A percentile compares a stretch with the other conserved stretches of the same genome.
Evolutionary conservation across 2,888 invertebrate genomes (phyloP).

Genomic region (Acleris holmiana): DNA sequence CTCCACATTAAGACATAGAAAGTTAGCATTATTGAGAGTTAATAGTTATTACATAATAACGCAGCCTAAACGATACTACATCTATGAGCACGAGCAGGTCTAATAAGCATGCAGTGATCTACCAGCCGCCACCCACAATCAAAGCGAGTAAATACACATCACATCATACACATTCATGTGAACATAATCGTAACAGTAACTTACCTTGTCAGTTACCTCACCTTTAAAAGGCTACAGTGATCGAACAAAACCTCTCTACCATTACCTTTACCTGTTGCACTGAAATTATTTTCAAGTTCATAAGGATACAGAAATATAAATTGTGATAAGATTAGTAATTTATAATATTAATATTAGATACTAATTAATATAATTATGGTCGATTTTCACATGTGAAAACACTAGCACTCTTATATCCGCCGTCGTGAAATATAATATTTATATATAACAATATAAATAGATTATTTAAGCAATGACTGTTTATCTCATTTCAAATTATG

Average conservation of each 20-base stretch:
- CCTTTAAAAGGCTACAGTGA: slow-evolving; percentile 74
- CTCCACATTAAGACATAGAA: slow-evolving; percentile 58
- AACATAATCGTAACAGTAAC: slow-evolving; percentile 51
- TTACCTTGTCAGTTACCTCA: slow-evolving; percentile 74
- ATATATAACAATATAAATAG: slow-evolving; percentile 75
- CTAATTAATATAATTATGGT: slow-evolving; percentile 68
- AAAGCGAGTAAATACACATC: slow-evolving; percentile 55
- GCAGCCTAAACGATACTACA: slow-evolving; percentile 20
- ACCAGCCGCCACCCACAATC: slow-evolving; percentile 62
- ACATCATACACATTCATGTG: slow-evolving; percentile 49
- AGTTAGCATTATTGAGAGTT: slow-evolving; percentile 56
- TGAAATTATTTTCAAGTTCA: slow-evolving; percentile 69
- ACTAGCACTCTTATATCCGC: slow-evolving; percentile 83
- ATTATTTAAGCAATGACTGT: slow-evolving; percentile 81
- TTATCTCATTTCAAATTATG: slow-evolving; percentile 79
- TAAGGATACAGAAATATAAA: slow-evolving; percentile 68
- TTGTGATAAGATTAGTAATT: slow-evolving; percentile 77
- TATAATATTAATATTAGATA: slow-evolving; percentile 80
- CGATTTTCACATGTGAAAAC: slow-evolving; percentile 84
- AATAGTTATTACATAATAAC: slow-evolving; percentile 28
- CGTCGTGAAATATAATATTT: slow-evolving; percentile 77
- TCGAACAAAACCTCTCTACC: slow-evolving; percentile 65
- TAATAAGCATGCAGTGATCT: slow-evolving; percentile 66
- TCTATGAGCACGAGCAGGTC: slow-evolving; percentile 20
- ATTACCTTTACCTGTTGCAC: slow-evolving; percentile 78